Percentiles rank a stretch among this genome's conserved stretches.
phyloP scores from a whole-genome alignment of 2,888 invertebrate genomes.

The Epirrhoe alternata region DNA sequence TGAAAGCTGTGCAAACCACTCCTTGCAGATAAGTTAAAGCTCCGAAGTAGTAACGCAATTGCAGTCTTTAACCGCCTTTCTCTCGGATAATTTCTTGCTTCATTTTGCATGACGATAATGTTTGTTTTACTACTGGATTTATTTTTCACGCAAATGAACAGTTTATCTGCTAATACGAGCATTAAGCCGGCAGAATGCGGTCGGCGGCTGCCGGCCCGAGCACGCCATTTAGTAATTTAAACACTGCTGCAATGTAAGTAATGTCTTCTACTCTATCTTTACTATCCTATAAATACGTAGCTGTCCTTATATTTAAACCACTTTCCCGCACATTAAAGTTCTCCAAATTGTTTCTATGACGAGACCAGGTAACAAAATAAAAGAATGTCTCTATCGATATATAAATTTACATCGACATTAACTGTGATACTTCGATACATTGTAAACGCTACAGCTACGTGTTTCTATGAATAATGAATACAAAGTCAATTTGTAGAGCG shows the following conservation, averaged over 20 bases:
- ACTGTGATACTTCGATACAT: conserved; percentile 58
- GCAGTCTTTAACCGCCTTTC: conserved; percentile 44
- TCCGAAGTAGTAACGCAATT: conserved; percentile 3
- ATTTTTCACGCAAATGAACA: conserved; percentile 71
- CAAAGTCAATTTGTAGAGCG: conserved; percentile 64
- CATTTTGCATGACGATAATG: conserved; percentile 58
- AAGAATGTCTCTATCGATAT: conserved; percentile 52
- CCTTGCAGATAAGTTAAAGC: conserved; percentile 4
- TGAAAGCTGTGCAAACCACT: conserved; percentile 1
- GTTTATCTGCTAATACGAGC: conserved; percentile 66
- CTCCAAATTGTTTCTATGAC: conserved; percentile 32
- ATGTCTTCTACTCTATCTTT: conserved; percentile 53
- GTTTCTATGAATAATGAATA: conserved; percentile 59
- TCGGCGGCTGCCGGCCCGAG: conserved; percentile 52
- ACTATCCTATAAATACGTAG: conserved; percentile 32
- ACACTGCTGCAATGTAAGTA: conserved; percentile 58
- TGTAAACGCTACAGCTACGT: conserved; percentile 52
- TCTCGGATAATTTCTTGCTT: conserved; percentile 52
- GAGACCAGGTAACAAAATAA: conserved; percentile 33
- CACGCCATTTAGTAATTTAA: conserved; percentile 74
- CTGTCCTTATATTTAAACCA: conserved; percentile 24
- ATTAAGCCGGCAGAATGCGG: conserved; percentile 65
- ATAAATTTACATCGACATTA: conserved; percentile 56
- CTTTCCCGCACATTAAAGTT: conserved; percentile 23
- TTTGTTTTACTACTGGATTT: conserved; percentile 67